Evolutionary conservation across 1,140 invertebrate genomes (phyloP).

Genomic region (Heliconius congener): DNA sequence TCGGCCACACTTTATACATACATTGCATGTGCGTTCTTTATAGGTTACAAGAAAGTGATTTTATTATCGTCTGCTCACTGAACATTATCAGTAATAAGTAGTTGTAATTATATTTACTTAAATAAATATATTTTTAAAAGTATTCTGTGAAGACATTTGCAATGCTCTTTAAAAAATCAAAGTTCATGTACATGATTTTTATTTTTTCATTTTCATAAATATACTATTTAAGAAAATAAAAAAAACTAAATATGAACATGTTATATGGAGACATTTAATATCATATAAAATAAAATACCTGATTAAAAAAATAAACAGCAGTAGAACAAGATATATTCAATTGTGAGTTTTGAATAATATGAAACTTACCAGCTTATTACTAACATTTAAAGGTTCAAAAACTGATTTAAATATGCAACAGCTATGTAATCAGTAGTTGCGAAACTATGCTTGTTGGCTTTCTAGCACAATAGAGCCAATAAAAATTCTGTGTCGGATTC

Average conservation of each 20-base stretch:
- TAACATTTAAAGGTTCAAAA: slow-evolving; percentile 3
- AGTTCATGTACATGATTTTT: too few species aligned
- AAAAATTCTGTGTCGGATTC: slow-evolving; percentile 53
- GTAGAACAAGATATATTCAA: background rate
- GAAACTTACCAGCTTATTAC: background rate
- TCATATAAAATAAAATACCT: background rate
- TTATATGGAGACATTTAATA: too few species aligned
- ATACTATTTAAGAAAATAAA: too few species aligned
- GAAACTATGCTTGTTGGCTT: slow-evolving; percentile 48
- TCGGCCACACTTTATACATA: background rate
- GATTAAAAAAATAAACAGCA: background rate
- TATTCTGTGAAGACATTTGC: background rate
- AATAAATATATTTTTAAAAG: background rate
- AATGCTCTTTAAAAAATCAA: too few species aligned
- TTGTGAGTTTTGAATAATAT: background rate
- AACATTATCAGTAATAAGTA: background rate
- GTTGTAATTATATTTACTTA: background rate
- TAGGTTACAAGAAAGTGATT: slow-evolving; percentile 12
- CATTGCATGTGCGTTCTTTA: slow-evolving; percentile 15
- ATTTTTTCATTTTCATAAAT: too few species aligned
- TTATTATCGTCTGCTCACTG: slow-evolving; percentile 2
- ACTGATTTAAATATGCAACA: slow-evolving; percentile 10
- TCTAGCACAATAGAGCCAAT: slow-evolving; percentile 50
- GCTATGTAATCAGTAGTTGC: slow-evolving; percentile 39
- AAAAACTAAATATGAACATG: too few species aligned